Evolutionary conservation across 1,140 invertebrate species (phyloP), one percentile per base, ranked within the genome.

Genomic region (Lethocerus indicus): DNA sequence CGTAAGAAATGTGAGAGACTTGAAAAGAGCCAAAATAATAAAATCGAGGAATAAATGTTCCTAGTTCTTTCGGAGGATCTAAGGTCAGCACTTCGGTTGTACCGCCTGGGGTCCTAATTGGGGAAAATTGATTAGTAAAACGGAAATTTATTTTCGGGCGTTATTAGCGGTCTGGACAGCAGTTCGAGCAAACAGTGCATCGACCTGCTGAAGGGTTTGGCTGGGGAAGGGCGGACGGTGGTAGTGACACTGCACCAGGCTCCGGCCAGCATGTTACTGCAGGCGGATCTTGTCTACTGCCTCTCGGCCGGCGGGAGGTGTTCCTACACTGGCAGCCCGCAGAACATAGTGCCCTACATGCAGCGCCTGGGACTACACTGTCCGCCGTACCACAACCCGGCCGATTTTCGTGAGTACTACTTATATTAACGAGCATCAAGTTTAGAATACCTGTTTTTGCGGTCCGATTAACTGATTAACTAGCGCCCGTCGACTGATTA

Each of bases 191-290:
- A 87, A 60, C 87, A 94, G 65, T 89, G 89, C 65, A 78, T 94
- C 55, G 81, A 74, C 54, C 63, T 88, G 54, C 67, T 90, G 53
- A 82, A 90, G 65, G 82, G 81, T 0, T 64, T 85, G 53, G 77
- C 81, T 18, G 66, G 79, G 57, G 79, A 79, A 57, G 90, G 81
- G 43, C 59, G 72, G 50, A 73, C 46, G n/a, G 36, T 97, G 47
- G 87, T 95, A 43, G 91, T 90, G 63, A 95, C 90, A 14, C 94
- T 96, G 52, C 92, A 97, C 67, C 92, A 96, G 62, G 91, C 92
- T 2, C 91, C 87, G 54, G 89, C 91, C 3, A 78, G 89, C 56
- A 67, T 95, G 18, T 95, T 96, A 63, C 87, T 94, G 66, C 91
- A 88, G 74, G 94, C 96, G 63, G 91, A 97, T 65, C 78, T 86